Conservation (phyloP, 2,113 vertebrate genomes). For the Bombycilla garrulus region DNA sequence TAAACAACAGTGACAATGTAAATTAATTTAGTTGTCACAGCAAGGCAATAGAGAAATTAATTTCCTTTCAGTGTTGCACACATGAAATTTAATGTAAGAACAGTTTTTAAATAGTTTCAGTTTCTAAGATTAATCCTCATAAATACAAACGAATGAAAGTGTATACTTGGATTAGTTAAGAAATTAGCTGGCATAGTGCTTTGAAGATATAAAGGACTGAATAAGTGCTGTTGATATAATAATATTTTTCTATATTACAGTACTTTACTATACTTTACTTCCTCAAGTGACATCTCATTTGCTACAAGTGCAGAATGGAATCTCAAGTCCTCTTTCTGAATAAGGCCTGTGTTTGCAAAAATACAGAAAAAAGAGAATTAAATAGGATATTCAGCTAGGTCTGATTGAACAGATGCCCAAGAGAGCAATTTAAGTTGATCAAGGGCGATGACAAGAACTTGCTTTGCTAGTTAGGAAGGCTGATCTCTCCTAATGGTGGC, state of each 20-base stretch:
- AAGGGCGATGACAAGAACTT: not conserved
- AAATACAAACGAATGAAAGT: not conserved
- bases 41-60: not conserved
- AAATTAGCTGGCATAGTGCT: not conserved
- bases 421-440: not conserved
- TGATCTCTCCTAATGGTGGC: not conserved
- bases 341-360: not conserved
- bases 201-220: not conserved
- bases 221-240: not conserved
- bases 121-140: not conserved
- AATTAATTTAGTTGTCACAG: not conserved
- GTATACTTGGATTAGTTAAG: not conserved
- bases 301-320: not conserved
- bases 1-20: not conserved
- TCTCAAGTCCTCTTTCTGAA: not conserved
- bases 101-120: not conserved
- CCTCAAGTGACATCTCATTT: not conserved
- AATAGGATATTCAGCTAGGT: not conserved
- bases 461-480: not conserved
- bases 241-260: slow-evolving; percentile 25
- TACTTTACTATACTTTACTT: not conserved
- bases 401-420: not conserved
- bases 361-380: not conserved
- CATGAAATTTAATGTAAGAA: not conserved
- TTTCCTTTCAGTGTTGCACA: not conserved